Percentiles rank a stretch among this genome's conserved stretches.
Conservation (phyloP, 2,888 invertebrate species). For the Drosophila koepferae region DNA sequence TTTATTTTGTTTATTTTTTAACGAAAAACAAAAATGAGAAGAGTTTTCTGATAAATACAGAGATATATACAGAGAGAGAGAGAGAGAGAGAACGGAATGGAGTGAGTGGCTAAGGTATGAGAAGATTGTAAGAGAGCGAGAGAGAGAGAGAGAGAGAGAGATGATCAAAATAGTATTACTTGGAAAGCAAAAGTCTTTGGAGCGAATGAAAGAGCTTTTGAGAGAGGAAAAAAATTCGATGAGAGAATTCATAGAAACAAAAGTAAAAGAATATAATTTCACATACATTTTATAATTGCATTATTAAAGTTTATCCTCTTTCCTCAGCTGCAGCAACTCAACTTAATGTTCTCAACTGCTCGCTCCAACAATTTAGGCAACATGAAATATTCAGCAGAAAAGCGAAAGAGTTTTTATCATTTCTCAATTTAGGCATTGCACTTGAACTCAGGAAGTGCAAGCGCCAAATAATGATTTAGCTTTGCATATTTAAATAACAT, state of each 20-base stretch:
- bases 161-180: too few species aligned
- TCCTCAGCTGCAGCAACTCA: too few species aligned
- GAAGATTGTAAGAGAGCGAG: too few species aligned
- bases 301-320: background rate
- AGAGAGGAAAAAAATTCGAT: background rate
- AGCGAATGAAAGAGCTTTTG: background rate
- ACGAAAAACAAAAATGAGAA: too few species aligned
- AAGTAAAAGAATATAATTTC: background rate
- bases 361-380: constrained; percentile 59
- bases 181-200: background rate
- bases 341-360: too few species aligned
- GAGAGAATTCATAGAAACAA: background rate
- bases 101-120: too few species aligned
- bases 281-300: too few species aligned
- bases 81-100: too few species aligned
- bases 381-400: constrained; percentile 80
- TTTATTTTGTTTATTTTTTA: too few species aligned
- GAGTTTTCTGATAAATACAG: too few species aligned
- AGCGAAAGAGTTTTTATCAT: constrained; percentile 15
- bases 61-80: too few species aligned
- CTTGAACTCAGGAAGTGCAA: constrained; percentile 16
- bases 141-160: too few species aligned
- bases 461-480: constrained; percentile 26
- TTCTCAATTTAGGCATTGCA: background rate
- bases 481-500: constrained; percentile 14